Base-by-base conservation (phyloP, 2,113 vertebrate species). In the Psittacara wagleri region DNA sequence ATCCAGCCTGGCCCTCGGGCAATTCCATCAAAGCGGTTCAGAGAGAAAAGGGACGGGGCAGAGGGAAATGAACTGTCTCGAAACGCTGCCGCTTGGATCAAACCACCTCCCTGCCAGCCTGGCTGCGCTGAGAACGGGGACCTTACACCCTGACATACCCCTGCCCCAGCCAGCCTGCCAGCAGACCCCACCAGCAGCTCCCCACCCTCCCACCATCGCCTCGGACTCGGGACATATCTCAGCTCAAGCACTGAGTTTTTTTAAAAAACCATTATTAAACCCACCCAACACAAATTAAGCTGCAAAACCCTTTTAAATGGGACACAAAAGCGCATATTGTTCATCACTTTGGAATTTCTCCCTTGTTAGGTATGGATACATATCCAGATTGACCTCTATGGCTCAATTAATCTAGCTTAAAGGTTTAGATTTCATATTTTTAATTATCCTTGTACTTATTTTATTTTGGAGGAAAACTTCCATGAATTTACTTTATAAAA, bases 11-110 rank as follows among this genome's bases (percentile, higher is more conserved):
- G 83, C 94, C 93, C 96, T 79, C 55, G 7, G 78, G 93, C 92
- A 27, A 90, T 88, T 92, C 79, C 95, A 83, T 96, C 92, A 94
- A 95, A 97, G 92, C 28, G 6, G 55, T 19, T 57, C 31, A 33
- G 61, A 91, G 51, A 83, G 54, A 80, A 94, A 94, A 83, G 49
- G 80, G 80, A 59, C 13, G 0, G 76, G 81, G 62, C 78, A 74
- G 67, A 48, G 80, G 61, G 88, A 92, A 81, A 74, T 24, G 57
- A 89, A 52, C 61, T 35, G 51, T 68, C 93, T 68, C 62, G 3
- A 23, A 88, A 7, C 17, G 2, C 79, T 52, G 72, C 69, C 14
- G 49, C 75, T 43, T 15, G 77, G 89, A 75, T 92, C 83, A 27
- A 83, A 70, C 29, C 85, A 22, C 20, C 59, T 66, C 83, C 31